Evolutionary conservation across 2,888 invertebrate genomes (phyloP), one percentile per base, ranked within the genome.

Genomic region (Eledone cirrhosa): DNA sequence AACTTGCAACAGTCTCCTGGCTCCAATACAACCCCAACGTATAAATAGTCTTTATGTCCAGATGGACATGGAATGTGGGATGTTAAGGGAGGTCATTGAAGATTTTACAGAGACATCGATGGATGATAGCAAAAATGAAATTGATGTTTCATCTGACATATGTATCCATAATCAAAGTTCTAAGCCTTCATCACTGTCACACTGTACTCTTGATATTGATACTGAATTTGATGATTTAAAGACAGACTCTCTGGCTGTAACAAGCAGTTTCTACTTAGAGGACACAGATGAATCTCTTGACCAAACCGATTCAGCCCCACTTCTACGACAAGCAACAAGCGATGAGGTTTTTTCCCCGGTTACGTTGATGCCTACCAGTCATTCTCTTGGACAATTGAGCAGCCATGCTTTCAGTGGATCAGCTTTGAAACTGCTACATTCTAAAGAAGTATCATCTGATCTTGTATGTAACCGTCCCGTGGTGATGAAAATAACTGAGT

Each of bases 11-110:
- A 78, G 77, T 41, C 16, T 47, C 11, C 31, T 41, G 4, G 19
- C 67, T 16, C 53, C 72, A 14, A 77, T 72, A 48, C 8, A 47
- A 22, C 33, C 22, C 8, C 79, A 79, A 13, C 82, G 87, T 24
- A 85, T 86, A 48, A 87, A 88, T 81, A 88, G 88, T 78, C 82
- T 87, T 59, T 84, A 86, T 4, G 83, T 84, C 33, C 87, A 88
- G 80, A 80, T 87, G 78, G 83, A 84, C 69, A 86, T 84, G 63
- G 88, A 88, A 81, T 83, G 85, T n/a, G 85, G 84, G 19, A 81
- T 88, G 29, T 78, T 88, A 63, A 81, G 84, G 22, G 85, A 87
- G 47, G 87, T 86, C 14, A 82, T 88, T 77, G 85, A 86, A 65
- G 81, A 86, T 77, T 83, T 88, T 69, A 81, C 82, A 5, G 84